These are phyloP conservation scores for Enteromius mattozi DNA, from an alignment of 2,797 vertebrate genomes.

Conservation along the genomic window DNA sequence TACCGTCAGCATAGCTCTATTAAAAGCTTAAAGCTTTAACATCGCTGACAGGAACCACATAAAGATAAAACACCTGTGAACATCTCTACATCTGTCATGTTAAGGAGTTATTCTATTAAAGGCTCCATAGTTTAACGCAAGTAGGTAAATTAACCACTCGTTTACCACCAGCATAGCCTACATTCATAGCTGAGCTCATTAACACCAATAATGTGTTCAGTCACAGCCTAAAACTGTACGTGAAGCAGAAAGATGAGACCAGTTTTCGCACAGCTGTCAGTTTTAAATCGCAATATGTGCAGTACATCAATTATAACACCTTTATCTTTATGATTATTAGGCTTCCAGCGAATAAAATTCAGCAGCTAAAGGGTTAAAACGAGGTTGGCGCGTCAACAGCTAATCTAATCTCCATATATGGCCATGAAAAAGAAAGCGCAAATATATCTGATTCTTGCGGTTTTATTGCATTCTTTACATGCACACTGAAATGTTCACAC, in stretches of 20 bases:
- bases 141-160: background rate
- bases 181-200: background rate
- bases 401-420: slow-evolving; percentile 85
- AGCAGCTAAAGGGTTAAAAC: slow-evolving; percentile 79
- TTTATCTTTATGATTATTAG: background rate
- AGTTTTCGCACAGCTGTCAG: background rate
- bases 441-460: slow-evolving; percentile 59
- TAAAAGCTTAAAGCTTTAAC: background rate
- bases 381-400: slow-evolving; percentile 73
- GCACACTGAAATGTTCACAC: background rate
- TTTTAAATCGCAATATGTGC: background rate
- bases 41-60: background rate
- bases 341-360: slow-evolving; percentile 53
- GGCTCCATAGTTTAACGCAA: background rate
- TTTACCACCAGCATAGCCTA: background rate
- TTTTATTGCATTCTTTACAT: slow-evolving; percentile 15
- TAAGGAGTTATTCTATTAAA: slow-evolving; percentile 1
- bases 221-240: background rate
- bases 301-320: background rate
- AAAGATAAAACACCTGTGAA: background rate
- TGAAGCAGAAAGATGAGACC: background rate
- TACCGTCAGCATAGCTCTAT: background rate
- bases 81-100: background rate
- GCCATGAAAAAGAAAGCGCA: slow-evolving; percentile 73
- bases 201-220: background rate